Percentiles rank a stretch among this genome's conserved stretches.
phyloP scores from a whole-genome alignment of 1,140 invertebrate species.

The Aphaenogaster rudis region DNA sequence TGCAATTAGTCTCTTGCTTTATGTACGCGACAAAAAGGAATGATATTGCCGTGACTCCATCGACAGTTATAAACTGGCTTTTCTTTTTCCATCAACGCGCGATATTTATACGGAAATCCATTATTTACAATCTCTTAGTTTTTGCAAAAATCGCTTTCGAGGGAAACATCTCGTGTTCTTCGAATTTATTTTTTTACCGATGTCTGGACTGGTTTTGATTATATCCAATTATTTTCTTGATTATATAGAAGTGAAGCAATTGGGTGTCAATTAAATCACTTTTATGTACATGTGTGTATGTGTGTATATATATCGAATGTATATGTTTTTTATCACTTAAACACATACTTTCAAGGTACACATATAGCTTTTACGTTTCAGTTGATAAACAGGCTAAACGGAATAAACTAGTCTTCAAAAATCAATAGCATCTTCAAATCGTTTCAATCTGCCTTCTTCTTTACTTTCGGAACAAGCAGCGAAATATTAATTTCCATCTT shows the following conservation, averaged over 20 bases:
- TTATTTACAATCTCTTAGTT: conserved; percentile 1
- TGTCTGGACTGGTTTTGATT: neutral
- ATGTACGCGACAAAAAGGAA: neutral
- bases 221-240: conserved; percentile 25
- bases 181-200: neutral
- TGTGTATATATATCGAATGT: neutral
- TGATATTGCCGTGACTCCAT: conserved; percentile 2
- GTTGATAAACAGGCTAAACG: neutral
- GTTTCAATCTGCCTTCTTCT: neutral
- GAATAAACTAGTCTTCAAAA: conserved; percentile 5
- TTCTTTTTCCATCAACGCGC: neutral
- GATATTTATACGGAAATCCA: conserved; percentile 12
- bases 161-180: neutral
- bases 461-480: neutral
- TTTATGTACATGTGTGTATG: neutral
- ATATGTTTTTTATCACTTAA: neutral
- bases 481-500: neutral
- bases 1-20: conserved; percentile 27
- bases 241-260: conserved; percentile 1
- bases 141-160: neutral
- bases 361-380: neutral
- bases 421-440: neutral
- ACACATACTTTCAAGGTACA: neutral
- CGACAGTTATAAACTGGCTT: neutral
- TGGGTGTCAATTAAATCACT: neutral